A percentile compares a stretch with the other conserved stretches of the same genome.
phyloP scores from a whole-genome alignment of 2,888 invertebrate species.

The Dendrolimus pini region DNA sequence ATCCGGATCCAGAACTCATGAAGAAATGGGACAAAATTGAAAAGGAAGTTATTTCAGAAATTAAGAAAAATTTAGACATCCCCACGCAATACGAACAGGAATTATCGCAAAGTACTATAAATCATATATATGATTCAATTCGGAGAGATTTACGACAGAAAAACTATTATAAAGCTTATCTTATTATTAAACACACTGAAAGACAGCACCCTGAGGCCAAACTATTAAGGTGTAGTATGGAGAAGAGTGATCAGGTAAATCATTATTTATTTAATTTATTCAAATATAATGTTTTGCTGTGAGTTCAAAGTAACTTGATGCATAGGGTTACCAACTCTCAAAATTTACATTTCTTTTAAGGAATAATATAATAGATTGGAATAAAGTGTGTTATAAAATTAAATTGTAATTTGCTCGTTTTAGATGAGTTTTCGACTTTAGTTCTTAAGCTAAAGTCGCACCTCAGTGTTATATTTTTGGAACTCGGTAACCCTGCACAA shows the following conservation, averaged over 20 bases:
- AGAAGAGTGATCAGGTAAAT: constrained; percentile 65
- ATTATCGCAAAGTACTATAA: constrained; percentile 57
- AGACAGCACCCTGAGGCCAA: constrained; percentile 65
- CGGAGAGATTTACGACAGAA: constrained; percentile 58
- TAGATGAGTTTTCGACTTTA: too few relatives aligned
- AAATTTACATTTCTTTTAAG: too few relatives aligned
- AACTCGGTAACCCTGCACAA: too few relatives aligned
- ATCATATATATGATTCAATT: constrained; percentile 60
- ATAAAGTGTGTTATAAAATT: too few relatives aligned
- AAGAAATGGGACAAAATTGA: constrained; percentile 75
- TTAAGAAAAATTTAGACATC: constrained; percentile 64
- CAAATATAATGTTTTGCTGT: neutral
- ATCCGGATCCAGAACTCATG: constrained; percentile 55
- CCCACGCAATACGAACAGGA: constrained; percentile 65
- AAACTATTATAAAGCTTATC: constrained; percentile 71
- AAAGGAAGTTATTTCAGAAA: constrained; percentile 60
- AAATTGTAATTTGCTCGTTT: too few relatives aligned
- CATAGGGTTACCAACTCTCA: too few relatives aligned
- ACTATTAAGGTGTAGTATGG: constrained; percentile 61
- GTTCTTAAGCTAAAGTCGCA: too few relatives aligned
- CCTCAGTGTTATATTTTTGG: too few relatives aligned
- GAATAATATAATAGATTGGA: too few relatives aligned
- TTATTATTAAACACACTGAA: constrained; percentile 65
- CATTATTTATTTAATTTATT: neutral
- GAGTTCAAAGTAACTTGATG: too few relatives aligned